Conservation (phyloP, 2,888 invertebrate species). For the Andrena fulva region DNA sequence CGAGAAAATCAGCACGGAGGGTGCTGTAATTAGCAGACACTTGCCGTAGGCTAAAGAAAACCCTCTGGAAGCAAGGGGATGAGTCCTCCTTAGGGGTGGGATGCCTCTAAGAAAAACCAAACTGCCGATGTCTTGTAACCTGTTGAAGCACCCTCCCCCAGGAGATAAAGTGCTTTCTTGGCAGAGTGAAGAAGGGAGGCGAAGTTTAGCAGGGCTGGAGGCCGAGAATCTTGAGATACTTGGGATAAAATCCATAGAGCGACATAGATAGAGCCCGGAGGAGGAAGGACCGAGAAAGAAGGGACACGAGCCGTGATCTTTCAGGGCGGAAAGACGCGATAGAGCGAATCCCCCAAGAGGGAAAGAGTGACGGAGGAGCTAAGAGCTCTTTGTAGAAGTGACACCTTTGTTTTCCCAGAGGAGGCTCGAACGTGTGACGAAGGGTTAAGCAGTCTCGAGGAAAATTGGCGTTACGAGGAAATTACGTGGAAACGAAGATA, state of each 20-base stretch:
- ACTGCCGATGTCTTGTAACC: constrained; percentile 80
- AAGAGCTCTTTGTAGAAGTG: constrained; percentile 78
- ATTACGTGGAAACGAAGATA: constrained; percentile 73
- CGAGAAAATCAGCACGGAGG: constrained; percentile 45
- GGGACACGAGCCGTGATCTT: constrained; percentile 61
- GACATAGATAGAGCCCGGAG: constrained; percentile 50
- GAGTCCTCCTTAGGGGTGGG: constrained; percentile 61
- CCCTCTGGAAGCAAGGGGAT: constrained; percentile 27
- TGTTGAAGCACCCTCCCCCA: constrained; percentile 79
- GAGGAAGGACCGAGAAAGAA: constrained; percentile 43
- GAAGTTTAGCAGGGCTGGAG: constrained; percentile 48
- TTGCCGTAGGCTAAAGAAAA: constrained; percentile 64
- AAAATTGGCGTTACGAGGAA: constrained; percentile 77
- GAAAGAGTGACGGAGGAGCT: constrained; percentile 52
- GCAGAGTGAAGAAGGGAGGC: constrained; percentile 54
- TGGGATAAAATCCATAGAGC: constrained; percentile 58
- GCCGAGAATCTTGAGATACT: constrained; percentile 62
- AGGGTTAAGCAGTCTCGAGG: constrained; percentile 70
- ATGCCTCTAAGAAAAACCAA: constrained; percentile 64
- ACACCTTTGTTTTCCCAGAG: constrained; percentile 81
- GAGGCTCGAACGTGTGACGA: constrained; percentile 66
- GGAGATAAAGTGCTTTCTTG: constrained; percentile 77
- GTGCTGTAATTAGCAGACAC: constrained; percentile 50
- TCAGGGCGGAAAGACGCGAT: constrained; percentile 69
- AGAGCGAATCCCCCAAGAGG: constrained; percentile 60